A percentile compares a stretch with the other conserved stretches of the same genome.
Evolutionary conservation across 2,888 invertebrate genomes (phyloP).

Genomic region (Drosophila sordidula): DNA sequence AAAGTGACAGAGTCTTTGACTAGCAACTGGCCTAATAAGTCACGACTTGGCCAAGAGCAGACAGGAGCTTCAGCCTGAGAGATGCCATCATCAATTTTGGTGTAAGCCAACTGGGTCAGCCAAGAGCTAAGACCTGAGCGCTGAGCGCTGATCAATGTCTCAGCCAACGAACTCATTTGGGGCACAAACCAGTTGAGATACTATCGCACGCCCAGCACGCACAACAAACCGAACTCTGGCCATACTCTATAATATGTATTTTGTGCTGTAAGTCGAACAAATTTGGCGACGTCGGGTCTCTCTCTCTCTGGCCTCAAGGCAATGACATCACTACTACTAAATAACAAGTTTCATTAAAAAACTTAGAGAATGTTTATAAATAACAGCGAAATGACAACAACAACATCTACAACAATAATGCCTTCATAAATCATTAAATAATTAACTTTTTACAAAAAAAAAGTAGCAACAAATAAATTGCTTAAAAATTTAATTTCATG

Average conservation of each 20-base stretch:
- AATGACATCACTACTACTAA: slow-evolving; percentile 58
- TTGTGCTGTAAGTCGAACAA: slow-evolving; percentile 32
- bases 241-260: slow-evolving; percentile 8
- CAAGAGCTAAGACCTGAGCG: neutral
- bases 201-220: slow-evolving; percentile 25
- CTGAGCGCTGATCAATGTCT: slow-evolving; percentile 36
- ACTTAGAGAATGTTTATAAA: slow-evolving; percentile 76
- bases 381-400: slow-evolving; percentile 22
- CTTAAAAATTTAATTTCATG: slow-evolving; percentile 30
- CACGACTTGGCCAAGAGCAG: slow-evolving; percentile 44
- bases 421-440: slow-evolving; percentile 79
- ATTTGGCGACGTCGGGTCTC: slow-evolving; percentile 73
- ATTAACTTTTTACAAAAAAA: slow-evolving; percentile 63
- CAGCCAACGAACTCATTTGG: neutral
- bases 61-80: slow-evolving; percentile 1
- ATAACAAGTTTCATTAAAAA: slow-evolving; percentile 73
- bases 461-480: slow-evolving; percentile 37
- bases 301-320: slow-evolving; percentile 22
- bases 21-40: slow-evolving; percentile 50
- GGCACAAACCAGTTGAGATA: slow-evolving; percentile 40
- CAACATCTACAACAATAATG: slow-evolving; percentile 19
- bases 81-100: slow-evolving; percentile 40
- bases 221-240: slow-evolving; percentile 29
- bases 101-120: slow-evolving; percentile 58
- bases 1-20: slow-evolving; percentile 7